Percentiles rank a stretch among this genome's conserved stretches.
Conservation (phyloP, 2,888 invertebrate genomes). For the Agriopis aurantiaria region DNA sequence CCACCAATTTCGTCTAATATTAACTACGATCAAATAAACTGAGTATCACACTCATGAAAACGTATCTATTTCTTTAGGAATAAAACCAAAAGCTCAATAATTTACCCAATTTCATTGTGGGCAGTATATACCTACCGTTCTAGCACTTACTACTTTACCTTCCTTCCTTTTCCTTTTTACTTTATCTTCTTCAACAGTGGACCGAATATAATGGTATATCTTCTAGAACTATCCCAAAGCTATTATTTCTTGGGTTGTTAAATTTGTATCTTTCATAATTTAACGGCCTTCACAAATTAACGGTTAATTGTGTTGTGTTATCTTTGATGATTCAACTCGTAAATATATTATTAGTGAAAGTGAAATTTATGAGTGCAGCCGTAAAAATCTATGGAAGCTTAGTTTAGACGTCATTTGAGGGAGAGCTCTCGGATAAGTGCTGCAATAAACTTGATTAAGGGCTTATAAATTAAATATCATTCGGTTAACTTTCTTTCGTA, state of each 20-base stretch:
- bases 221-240: not conserved
- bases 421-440: slow-evolving; percentile 56
- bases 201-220: not conserved
- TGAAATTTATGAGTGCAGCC: slow-evolving; percentile 62
- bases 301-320: slow-evolving; percentile 32
- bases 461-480: slow-evolving; percentile 71
- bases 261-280: slow-evolving; percentile 10
- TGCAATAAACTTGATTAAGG: slow-evolving; percentile 74
- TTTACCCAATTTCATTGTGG: too few relatives aligned
- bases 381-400: slow-evolving; percentile 60
- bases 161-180: too few relatives aligned
- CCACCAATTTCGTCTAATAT: too few relatives aligned
- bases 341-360: slow-evolving; percentile 63
- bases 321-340: slow-evolving; percentile 41
- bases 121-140: too few relatives aligned
- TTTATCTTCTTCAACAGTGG: too few relatives aligned
- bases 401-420: slow-evolving; percentile 59
- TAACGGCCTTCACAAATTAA: slow-evolving; percentile 42
- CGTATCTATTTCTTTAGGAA: too few relatives aligned
- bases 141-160: too few relatives aligned
- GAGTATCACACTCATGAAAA: too few relatives aligned
- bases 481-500: slow-evolving; percentile 70
- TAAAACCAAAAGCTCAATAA: too few relatives aligned
- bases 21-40: too few relatives aligned
- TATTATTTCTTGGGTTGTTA: not conserved